Evolutionary conservation across 2,888 invertebrate species (phyloP).

Genomic region (Phania funesta): DNA sequence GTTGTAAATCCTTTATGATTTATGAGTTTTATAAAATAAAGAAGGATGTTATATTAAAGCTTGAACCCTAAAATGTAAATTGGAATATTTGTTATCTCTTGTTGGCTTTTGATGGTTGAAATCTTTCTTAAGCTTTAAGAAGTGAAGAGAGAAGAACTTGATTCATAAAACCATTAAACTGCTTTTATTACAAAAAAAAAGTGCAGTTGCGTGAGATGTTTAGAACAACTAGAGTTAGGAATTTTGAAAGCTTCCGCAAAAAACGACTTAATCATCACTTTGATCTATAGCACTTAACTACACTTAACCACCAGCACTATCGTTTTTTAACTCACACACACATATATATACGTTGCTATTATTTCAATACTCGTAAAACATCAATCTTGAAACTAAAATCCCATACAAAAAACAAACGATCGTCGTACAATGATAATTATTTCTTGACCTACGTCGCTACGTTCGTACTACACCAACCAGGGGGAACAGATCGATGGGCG

Average conservation of each 20-base stretch:
- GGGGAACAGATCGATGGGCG: not conserved
- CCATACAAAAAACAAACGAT: constrained; percentile 51
- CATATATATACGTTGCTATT: not conserved
- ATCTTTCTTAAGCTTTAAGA: not conserved
- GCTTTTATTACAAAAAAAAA: not conserved
- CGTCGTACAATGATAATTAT: constrained; percentile 60
- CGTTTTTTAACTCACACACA: not conserved
- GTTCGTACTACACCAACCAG: not conserved
- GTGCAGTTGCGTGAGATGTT: constrained; percentile 44
- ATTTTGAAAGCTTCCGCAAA: constrained; percentile 65
- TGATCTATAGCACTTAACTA: constrained; percentile 62
- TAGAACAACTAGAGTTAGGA: constrained; percentile 17
- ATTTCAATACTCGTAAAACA: not conserved
- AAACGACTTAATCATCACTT: constrained; percentile 48
- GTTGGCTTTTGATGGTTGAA: not conserved
- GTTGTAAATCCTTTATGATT: constrained; percentile 56
- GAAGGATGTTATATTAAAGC: not conserved
- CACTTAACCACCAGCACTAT: constrained; percentile 39
- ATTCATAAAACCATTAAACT: constrained; percentile 13
- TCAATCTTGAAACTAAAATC: constrained; percentile 28
- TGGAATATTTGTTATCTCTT: not conserved
- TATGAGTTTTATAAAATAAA: constrained; percentile 25
- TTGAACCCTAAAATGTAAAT: not conserved
- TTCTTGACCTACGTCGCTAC: constrained; percentile 54
- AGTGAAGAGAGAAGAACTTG: not conserved